Conservation (phyloP, 92 coral and sea anemone genomes). For the Umimayanthus chanpuru region DNA sequence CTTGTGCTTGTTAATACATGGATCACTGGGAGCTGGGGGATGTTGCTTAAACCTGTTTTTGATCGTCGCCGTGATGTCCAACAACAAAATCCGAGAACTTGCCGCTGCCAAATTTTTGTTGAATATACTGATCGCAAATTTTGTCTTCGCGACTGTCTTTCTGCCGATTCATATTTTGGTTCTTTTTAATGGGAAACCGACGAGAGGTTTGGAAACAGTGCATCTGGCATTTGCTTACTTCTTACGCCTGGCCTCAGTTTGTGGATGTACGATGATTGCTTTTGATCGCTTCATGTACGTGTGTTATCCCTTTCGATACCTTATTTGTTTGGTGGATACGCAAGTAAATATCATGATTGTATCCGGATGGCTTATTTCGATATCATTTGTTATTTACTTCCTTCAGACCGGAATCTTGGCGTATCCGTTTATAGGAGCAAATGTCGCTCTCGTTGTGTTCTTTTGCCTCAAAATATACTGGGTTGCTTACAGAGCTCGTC, state of each 20-base stretch:
- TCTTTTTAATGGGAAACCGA: background rate
- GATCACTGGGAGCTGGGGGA: background rate
- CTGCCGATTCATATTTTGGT: background rate
- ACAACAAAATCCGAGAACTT: background rate
- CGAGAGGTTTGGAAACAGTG: background rate
- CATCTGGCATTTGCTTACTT: background rate
- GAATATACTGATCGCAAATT: background rate
- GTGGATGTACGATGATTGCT: background rate
- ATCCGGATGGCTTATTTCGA: background rate
- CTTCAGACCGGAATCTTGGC: background rate
- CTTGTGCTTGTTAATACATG: background rate
- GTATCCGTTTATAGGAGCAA: background rate
- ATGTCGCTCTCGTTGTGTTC: background rate
- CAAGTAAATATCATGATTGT: background rate
- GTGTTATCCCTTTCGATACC: slow-evolving; percentile 29
- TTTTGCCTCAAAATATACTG: background rate
- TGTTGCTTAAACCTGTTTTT: background rate
- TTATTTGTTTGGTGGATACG: background rate
- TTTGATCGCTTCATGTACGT: slow-evolving; percentile 12
- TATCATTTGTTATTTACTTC: background rate
- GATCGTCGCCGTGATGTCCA: background rate
- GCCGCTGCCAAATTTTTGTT: background rate
- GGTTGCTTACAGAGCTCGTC: background rate
- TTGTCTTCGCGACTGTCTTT: background rate
- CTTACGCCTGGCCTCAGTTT: background rate